phyloP scores from a whole-genome alignment of 2,113 vertebrate genomes.

The Oxyura jamaicensis region DNA sequence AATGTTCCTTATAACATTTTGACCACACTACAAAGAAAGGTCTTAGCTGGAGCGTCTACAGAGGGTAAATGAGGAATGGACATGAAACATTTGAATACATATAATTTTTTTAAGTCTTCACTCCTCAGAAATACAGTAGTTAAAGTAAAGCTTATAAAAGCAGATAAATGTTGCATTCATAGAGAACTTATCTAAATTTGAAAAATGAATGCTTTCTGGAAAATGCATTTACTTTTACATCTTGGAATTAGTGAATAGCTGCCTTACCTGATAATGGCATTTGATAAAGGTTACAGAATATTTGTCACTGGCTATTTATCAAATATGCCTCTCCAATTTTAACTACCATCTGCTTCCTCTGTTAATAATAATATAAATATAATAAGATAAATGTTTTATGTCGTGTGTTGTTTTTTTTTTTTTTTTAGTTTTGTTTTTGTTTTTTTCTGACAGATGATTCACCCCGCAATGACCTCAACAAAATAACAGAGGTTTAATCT shows the following conservation, averaged over 20 bases:
- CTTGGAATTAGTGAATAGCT: background rate
- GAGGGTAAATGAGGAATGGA: background rate
- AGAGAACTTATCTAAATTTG: background rate
- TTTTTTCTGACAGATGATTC: background rate
- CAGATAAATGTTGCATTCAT: background rate
- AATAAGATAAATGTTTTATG: background rate
- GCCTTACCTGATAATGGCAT: background rate
- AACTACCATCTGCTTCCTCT: background rate
- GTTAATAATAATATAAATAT: too few relatives aligned
- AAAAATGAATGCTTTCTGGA: background rate
- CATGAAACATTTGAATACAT: background rate
- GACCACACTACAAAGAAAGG: background rate
- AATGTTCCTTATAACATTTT: background rate
- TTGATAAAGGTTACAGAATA: background rate
- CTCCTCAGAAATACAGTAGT: background rate
- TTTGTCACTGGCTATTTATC: background rate
- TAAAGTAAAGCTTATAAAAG: background rate
- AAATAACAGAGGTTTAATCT: background rate
- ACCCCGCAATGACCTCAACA: background rate
- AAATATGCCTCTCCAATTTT: background rate
- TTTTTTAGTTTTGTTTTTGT: background rate
- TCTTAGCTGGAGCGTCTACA: background rate
- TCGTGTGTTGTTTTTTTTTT: background rate
- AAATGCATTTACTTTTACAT: background rate
- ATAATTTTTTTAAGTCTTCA: background rate